Conservation (phyloP, 2,797 vertebrate genomes). For the Myotis daubentonii region DNA sequence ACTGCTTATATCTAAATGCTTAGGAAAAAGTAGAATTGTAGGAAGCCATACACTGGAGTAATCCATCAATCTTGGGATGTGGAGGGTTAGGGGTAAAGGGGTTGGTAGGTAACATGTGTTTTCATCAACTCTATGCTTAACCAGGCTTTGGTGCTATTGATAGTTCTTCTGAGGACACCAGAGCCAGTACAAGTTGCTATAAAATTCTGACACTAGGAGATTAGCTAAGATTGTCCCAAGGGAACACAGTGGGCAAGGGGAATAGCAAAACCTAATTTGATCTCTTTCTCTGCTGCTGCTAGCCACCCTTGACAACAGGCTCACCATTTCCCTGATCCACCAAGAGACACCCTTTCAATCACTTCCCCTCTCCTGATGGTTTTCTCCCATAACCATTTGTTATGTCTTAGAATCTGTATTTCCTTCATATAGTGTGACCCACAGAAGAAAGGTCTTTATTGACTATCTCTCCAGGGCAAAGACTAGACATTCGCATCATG, state of each 20-base stretch:
- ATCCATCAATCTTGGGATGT: neutral
- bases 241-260: neutral
- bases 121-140: neutral
- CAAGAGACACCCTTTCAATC: neutral
- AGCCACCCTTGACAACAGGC: neutral
- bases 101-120: neutral
- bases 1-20: neutral
- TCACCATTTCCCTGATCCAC: neutral
- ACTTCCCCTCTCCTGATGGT: neutral
- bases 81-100: neutral
- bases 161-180: neutral
- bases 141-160: neutral
- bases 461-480: neutral
- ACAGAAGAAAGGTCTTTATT: neutral
- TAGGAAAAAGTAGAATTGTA: neutral
- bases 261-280: neutral
- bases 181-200: too few species aligned
- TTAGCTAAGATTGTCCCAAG: neutral
- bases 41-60: neutral
- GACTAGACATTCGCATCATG: neutral
- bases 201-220: neutral
- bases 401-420: constrained; percentile 24
- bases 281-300: neutral
- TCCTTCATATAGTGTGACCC: neutral
- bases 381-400: neutral